Evolutionary conservation across 2,797 vertebrate genomes (phyloP).

Genomic region (Clarias laeviceps): DNA sequence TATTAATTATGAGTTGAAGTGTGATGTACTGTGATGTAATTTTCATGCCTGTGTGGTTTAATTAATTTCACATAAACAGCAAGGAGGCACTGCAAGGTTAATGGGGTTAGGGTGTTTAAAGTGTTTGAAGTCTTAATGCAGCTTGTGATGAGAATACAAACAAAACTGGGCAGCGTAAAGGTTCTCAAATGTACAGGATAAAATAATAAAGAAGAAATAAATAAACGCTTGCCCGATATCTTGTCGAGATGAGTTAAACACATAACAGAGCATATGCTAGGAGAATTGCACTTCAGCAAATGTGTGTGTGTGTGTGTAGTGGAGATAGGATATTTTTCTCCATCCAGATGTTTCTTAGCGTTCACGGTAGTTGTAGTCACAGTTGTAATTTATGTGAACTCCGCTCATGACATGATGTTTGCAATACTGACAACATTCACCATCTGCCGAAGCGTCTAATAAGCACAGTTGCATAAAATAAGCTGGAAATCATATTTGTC

Average conservation of each 20-base stretch:
- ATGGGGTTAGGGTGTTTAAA: slow-evolving; percentile 56
- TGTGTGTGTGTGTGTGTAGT: not conserved
- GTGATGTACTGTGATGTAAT: slow-evolving; percentile 36
- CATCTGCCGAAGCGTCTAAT: not conserved
- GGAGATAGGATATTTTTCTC: not conserved
- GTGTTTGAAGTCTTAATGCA: slow-evolving; percentile 16
- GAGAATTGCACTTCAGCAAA: not conserved
- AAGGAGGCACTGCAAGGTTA: slow-evolving; percentile 69
- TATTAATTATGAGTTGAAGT: slow-evolving; percentile 45
- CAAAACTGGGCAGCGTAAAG: slow-evolving; percentile 2
- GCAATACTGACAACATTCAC: not conserved
- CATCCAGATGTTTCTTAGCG: not conserved
- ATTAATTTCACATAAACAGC: slow-evolving; percentile 71
- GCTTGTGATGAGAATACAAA: slow-evolving; percentile 35
- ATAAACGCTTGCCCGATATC: not conserved
- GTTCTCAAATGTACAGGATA: not conserved
- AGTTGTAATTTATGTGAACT: slow-evolving; percentile 8
- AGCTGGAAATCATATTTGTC: not conserved
- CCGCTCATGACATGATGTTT: not conserved
- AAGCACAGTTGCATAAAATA: not conserved
- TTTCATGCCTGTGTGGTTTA: slow-evolving; percentile 63
- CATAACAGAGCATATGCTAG: not conserved
- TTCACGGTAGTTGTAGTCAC: not conserved
- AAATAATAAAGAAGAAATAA: not conserved
- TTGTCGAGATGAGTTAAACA: slow-evolving; percentile 1